Evolutionary conservation across 2,797 vertebrate genomes (phyloP).

Genomic region (Dryobates pubescens): DNA sequence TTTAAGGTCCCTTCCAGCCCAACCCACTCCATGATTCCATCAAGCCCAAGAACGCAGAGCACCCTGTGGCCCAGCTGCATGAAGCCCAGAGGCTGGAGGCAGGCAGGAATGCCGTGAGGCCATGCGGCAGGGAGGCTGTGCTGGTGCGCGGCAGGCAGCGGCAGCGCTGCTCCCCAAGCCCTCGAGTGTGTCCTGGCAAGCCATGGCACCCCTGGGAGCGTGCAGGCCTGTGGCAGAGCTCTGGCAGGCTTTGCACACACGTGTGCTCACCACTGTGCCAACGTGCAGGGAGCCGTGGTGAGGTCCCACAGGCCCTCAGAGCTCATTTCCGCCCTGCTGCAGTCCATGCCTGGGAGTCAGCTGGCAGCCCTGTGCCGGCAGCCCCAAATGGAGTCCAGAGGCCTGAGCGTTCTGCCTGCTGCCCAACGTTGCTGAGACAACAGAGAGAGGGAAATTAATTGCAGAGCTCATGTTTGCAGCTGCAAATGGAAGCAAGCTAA

Average conservation of each 20-base stretch:
- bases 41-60: background rate
- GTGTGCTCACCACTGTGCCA: background rate
- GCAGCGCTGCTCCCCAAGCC: no score
- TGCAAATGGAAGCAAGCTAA: slow-evolving; percentile 38
- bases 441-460: slow-evolving; percentile 67
- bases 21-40: background rate
- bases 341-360: slow-evolving; percentile 25
- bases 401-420: slow-evolving; percentile 39
- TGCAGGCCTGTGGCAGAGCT: accelerated
- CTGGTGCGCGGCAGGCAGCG: no score
- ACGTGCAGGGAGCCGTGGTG: background rate
- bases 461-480: slow-evolving; percentile 54
- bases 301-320: background rate
- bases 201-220: background rate
- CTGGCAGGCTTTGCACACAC: background rate
- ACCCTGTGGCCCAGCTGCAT: background rate
- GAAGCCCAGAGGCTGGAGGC: background rate
- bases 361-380: background rate
- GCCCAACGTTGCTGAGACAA: slow-evolving; percentile 70
- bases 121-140: accelerated
- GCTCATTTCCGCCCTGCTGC: slow-evolving; percentile 3
- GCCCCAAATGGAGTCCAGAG: slow-evolving; percentile 39
- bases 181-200: no score
- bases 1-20: no score
- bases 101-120: accelerated